Base-by-base conservation (phyloP, 2,113 vertebrate genomes). In the Lamprotornis superbus region DNA sequence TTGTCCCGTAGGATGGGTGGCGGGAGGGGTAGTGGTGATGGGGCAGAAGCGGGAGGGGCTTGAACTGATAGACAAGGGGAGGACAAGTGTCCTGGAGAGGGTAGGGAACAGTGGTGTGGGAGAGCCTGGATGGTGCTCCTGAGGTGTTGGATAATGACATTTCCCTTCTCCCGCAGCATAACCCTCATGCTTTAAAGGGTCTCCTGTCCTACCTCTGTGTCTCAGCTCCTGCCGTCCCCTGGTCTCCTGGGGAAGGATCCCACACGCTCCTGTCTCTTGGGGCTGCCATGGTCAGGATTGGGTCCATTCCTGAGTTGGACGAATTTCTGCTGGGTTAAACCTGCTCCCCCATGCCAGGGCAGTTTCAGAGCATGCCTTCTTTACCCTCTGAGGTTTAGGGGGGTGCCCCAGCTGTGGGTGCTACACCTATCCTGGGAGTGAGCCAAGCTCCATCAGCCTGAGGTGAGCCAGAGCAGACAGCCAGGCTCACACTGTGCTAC, bases 391-490 rank as follows among this genome's bases (percentile, higher is more conserved):
- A 12, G 52, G 7, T 15, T n/a, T 28, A 23, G 16, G 10, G 16
- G 30, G 3, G 5, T 3, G 1, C 42, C 35, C 25, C 40, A 67
- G 25, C 50, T 24, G 15, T 18, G 11, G 37, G 27, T 44, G 31
- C 39, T 77, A 77, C 0, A 1, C 17, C 24, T 19, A 3, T 21
- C 20, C 12, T 2, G 3, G 53, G 24, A 60, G 2, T 2, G 10
- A n/a, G 30, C 31, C 24, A 22, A 21, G 28, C 12, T 53, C 31
- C 33, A n/a, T 7, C 65, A 69, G 42, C 42, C 28, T 0, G 0
- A 3, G 12, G 30, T 19, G 40, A 69, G 35, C 65, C 1, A 5
- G 42, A 60, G 74, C 19, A 47, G 52, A 25, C 25, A 86, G n/a
- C 13, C 60, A 17, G 46, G 50, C 69, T 59, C 9, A 35, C 4